Evolutionary conservation across 2,113 vertebrate species (phyloP), one percentile per base, ranked within the genome.

Genomic region (Hydrochoerus hydrochaeris): DNA sequence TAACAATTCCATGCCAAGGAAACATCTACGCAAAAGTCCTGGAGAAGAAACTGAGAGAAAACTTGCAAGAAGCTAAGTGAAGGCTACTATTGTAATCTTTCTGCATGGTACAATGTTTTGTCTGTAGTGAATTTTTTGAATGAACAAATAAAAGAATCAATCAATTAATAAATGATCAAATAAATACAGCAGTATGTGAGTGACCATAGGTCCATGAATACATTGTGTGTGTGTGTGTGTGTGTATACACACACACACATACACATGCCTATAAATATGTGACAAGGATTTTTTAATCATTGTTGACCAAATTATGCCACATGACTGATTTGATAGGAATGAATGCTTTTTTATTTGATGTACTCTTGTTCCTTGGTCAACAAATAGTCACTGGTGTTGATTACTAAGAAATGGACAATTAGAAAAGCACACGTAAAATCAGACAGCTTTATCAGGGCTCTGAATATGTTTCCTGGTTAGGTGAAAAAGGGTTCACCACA

Each of bases 31-130:
- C 35, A 41, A 82, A 93, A 5, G 54, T 85, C 62, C 86, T 58
- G 49, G 30, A 85, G 88, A 28, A 85, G 22, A 88, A 90, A 85
- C 13, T 11, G 26, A 77, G 12, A 84, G 4, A 13, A 41, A 60
- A 11, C 2, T 83, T 88, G 32, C 17, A 13, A 65, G 82, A 94
- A 94, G 67, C 41, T 84, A 87, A 96, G 54, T 32, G 32, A 96
- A 93, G 46, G 82, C 35, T 11, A 75, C 10, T 57, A 57, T 57
- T 22, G 38, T 52, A 85, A 57, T 46, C 24, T 7, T 84, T 62
- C 73, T 84, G 12, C 9, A 28, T 38, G 20, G 5, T 35, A 94
- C 30, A 75, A 16, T 38, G 1, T 2, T 26, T 77, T 65, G 3
- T 91, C 32, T 83, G 1, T 7, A 26, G 17, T 5, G 7, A 83